These are phyloP conservation scores for Disparrhopalites patrizii DNA, from an alignment of 2,888 invertebrate species.

Conservation along the genomic window DNA sequence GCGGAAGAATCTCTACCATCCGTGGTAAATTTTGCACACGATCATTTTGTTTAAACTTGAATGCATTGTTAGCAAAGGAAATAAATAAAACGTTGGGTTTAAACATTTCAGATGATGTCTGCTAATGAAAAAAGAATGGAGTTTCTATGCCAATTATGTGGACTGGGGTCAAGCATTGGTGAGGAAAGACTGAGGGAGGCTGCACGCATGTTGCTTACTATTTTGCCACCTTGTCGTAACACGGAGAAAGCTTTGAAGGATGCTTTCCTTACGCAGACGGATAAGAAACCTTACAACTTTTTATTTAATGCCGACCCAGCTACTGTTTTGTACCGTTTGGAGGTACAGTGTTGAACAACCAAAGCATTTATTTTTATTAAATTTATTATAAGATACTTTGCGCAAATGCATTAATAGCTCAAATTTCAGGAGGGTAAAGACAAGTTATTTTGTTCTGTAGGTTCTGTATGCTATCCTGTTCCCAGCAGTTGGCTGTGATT, in stretches of 20 bases:
- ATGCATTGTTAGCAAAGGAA: not conserved
- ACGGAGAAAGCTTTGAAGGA: constrained; percentile 61
- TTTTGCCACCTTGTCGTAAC: constrained; percentile 71
- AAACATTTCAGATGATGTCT: constrained; percentile 73
- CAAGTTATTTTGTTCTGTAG: constrained; percentile 53
- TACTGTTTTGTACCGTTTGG: constrained; percentile 67
- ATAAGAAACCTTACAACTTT: constrained; percentile 44
- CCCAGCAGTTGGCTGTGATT: constrained; percentile 78
- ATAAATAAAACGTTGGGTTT: not conserved
- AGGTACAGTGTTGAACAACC: constrained; percentile 57
- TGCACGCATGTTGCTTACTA: constrained; percentile 70
- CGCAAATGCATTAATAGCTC: not conserved
- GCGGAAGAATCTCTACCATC: constrained; percentile 88
- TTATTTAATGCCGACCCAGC: constrained; percentile 47
- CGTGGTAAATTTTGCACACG: constrained; percentile 70
- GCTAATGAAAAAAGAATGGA: constrained; percentile 53
- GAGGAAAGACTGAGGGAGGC: constrained; percentile 78
- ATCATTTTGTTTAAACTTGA: constrained; percentile 4
- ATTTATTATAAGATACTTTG: no score
- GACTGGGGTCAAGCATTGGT: constrained; percentile 76
- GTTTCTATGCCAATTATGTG: constrained; percentile 65
- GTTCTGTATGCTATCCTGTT: constrained; percentile 85
- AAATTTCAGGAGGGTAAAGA: not conserved
- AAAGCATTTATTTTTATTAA: no score
- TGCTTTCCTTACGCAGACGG: constrained; percentile 54